phyloP scores from a whole-genome alignment of 92 coral and sea anemone species.

The Umimayanthus kanabou region DNA sequence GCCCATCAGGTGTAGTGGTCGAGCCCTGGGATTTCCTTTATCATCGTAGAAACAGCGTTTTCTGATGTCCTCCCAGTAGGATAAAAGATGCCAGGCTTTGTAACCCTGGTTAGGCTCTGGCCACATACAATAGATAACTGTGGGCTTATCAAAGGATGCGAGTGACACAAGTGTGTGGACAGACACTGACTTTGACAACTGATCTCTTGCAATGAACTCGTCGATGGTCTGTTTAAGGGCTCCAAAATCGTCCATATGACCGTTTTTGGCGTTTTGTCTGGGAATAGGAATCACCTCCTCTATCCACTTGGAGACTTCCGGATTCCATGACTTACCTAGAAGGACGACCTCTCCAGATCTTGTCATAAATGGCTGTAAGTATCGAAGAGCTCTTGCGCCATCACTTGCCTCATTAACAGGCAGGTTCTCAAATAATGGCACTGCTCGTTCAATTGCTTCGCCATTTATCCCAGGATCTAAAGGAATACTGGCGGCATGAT shows the following conservation, averaged over 20 bases:
- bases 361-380: slow-evolving; percentile 32
- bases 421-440: slow-evolving; percentile 12
- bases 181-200: slow-evolving; percentile 51
- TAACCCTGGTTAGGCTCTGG: slow-evolving; percentile 53
- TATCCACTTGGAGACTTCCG: slow-evolving; percentile 46
- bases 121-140: slow-evolving; percentile 54
- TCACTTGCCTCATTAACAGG: slow-evolving; percentile 56
- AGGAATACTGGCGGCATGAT: slow-evolving; percentile 14
- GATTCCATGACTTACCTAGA: slow-evolving; percentile 50
- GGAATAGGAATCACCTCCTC: slow-evolving; percentile 32
- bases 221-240: slow-evolving; percentile 23
- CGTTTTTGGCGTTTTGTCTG: neutral
- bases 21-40: slow-evolving; percentile 37
- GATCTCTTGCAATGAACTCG: slow-evolving; percentile 24
- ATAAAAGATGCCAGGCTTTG: slow-evolving; percentile 29
- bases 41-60: slow-evolving; percentile 40
- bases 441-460: slow-evolving; percentile 32
- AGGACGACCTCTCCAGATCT: slow-evolving; percentile 40
- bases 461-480: slow-evolving; percentile 42
- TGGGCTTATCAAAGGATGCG: slow-evolving; percentile 32
- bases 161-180: slow-evolving; percentile 28
- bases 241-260: slow-evolving; percentile 9
- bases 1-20: slow-evolving; percentile 43
- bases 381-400: slow-evolving; percentile 49
- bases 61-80: slow-evolving; percentile 12